Base-by-base conservation (phyloP, 2,113 vertebrate species). In the Bubalus kerabau region DNA sequence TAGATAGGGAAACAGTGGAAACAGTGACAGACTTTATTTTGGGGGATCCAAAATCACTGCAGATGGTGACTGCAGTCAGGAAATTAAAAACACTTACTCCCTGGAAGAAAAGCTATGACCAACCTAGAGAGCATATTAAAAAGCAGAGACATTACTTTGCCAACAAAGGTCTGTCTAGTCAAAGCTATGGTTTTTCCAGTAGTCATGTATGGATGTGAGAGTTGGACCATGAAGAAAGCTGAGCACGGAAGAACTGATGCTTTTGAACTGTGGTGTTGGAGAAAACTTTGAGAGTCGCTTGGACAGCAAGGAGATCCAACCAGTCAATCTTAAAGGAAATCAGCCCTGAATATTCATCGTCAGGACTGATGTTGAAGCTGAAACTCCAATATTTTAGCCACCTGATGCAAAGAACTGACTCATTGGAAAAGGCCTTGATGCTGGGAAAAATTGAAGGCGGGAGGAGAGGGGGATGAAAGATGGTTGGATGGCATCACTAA, bases 11-110 rank as follows among this genome's bases (percentile, higher is more conserved):
- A 67, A 67, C 62, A n/a, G 16, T 67, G 16, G 62, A n/a, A 67
- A n/a, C 64, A 36, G 1, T 10, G 64, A 19, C 32, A 67, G 32
- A 67, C 17, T 19, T 67, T 36, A 67, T 67, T 67, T 67, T n/a
- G 0, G 0, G 32, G 17, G 8, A 0, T 67, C 17, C 17, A 67
- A 36, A 36, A 67, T 67, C 32, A 21, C 64, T 36, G 32, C 32
- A 19, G 32, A 36, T 67, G 64, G 64, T 67, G 32, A 67, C 16
- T 67, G 17, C 1, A 67, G 16, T 9, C 32, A 67, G 36, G 32
- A 67, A 67, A 36, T 67, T 67, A 67, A 67, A 67, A n/a, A 36
- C 4, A n/a, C 4, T 67, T 67, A 36, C 64, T 67, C 32, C 32
- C 36, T 36, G n/a, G n/a, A 36, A 71, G n/a, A 36, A 19, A 71